A percentile compares a stretch with the other conserved stretches of the same genome.
Conservation (phyloP, 2,797 vertebrate genomes). For the Xyrichtys novacula region DNA sequence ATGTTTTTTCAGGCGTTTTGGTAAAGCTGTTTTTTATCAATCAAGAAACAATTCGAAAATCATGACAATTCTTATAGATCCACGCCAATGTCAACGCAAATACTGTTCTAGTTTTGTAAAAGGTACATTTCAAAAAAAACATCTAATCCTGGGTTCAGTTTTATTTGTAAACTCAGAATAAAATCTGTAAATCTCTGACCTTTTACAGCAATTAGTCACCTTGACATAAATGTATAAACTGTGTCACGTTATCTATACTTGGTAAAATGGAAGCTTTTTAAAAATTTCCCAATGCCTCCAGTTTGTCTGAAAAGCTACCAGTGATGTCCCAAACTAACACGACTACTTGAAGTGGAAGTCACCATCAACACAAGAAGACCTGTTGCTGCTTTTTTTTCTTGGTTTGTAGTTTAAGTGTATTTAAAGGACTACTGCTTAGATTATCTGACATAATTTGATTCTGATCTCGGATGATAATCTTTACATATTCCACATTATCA, state of each 20-base stretch:
- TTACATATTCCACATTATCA: conserved; percentile 10
- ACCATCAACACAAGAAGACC: background rate
- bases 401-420: background rate
- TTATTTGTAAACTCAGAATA: background rate
- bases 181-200: background rate
- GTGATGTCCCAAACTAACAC: too few species aligned
- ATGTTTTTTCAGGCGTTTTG: background rate
- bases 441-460: conserved; percentile 4
- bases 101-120: background rate
- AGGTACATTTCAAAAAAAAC: conserved; percentile 1
- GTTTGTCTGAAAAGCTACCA: too few species aligned
- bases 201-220: background rate
- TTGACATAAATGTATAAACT: background rate
- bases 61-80: too few species aligned
- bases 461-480: conserved; percentile 3
- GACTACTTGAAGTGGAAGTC: background rate
- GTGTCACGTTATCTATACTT: background rate
- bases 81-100: background rate
- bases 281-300: background rate
- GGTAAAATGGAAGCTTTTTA: too few species aligned
- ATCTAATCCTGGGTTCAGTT: background rate
- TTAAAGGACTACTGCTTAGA: background rate
- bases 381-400: conserved; percentile 5
- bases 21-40: background rate
- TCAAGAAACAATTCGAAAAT: too few species aligned